Evolutionary conservation across 2,888 invertebrate genomes (phyloP), one percentile per base, ranked within the genome.

Genomic region (Ochropleura plecta): DNA sequence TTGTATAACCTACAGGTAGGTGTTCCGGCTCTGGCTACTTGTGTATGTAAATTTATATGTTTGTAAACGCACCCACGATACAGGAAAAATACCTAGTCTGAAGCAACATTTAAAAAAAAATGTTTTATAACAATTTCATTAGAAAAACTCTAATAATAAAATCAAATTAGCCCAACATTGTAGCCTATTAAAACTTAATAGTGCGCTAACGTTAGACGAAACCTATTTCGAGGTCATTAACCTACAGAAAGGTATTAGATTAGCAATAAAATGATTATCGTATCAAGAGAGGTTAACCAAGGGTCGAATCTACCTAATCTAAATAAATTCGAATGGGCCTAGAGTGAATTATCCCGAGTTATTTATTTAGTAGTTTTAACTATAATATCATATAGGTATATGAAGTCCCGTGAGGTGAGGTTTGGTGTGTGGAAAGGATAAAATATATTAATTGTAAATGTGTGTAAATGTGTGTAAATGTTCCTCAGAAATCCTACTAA

Each of bases 191-290:
- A 71, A 71, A 55, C 67, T 82, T 83, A 68, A 80, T 70, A 63
- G 44, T 42, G 30, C 69, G 53, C 66, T 78, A 66, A 78, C 48
- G 57, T 83, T 83, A 57, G 62, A 59, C 57, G 46, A 72, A 40
- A 72, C 59, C 69, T 70, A 73, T 80, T 78, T 68, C 69, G 51
- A 62, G 69, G 71, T 70, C 73, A 74, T 78, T 80, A 65, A 63
- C 66, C 48, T 44, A 20, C 65, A 69, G 49, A 67, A 64, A 59
- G 70, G 80, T 53, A 63, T 83, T 79, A 83, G 72, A 63, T 69
- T 73, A 55, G 76, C 60, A 76, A 59, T 82, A 84, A 82, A 84
- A 82, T 81, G 72, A 82, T 82, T 82, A 82, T 67, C 72, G 81
- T 80, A 82, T 80, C 84, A 70, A 67, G 44, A 60, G 64, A 67